Conservation (phyloP, 2,113 vertebrate genomes). For the Epinephelus cyanopodus region DNA sequence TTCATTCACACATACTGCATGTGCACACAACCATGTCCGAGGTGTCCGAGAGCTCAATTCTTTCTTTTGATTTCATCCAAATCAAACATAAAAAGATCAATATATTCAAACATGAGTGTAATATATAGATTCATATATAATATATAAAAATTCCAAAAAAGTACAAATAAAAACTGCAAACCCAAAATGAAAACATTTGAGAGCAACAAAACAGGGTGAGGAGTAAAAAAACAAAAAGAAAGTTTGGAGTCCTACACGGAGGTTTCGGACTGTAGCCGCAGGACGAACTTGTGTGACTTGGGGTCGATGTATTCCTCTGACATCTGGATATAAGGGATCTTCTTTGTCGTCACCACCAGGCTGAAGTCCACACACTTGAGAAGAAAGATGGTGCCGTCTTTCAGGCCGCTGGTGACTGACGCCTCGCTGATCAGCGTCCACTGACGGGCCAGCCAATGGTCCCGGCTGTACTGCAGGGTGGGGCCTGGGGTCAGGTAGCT, state of each 20-base stretch:
- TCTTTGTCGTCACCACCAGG: slow-evolving; percentile 91
- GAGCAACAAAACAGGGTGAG: slow-evolving; percentile 37
- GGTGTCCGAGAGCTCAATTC: not conserved
- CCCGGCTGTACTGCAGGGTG: slow-evolving; percentile 93
- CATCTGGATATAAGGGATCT: slow-evolving; percentile 94
- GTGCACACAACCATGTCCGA: slow-evolving; percentile 31
- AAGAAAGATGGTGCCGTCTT: slow-evolving; percentile 90
- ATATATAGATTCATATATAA: slow-evolving; percentile 78
- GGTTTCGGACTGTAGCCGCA: slow-evolving; percentile 96
- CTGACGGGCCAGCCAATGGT: slow-evolving; percentile 92
- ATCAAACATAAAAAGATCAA: slow-evolving; percentile 63
- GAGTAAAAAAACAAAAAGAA: slow-evolving; percentile 21
- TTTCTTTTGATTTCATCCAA: slow-evolving; percentile 36
- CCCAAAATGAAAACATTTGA: slow-evolving; percentile 69
- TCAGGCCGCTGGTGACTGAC: slow-evolving; percentile 92
- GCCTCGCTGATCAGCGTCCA: slow-evolving; percentile 96
- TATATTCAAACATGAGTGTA: slow-evolving; percentile 73
- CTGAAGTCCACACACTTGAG: slow-evolving; percentile 95
- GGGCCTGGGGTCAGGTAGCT: slow-evolving; percentile 92
- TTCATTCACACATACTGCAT: not conserved
- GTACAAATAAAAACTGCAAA: slow-evolving; percentile 73
- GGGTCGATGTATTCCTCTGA: slow-evolving; percentile 96
- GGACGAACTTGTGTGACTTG: slow-evolving; percentile 97
- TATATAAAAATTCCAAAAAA: slow-evolving; percentile 69
- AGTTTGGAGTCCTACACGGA: slow-evolving; percentile 86